These are phyloP conservation scores for Hypomesus transpacificus DNA, from an alignment of 2,113 vertebrate species.

Conservation along the genomic window DNA sequence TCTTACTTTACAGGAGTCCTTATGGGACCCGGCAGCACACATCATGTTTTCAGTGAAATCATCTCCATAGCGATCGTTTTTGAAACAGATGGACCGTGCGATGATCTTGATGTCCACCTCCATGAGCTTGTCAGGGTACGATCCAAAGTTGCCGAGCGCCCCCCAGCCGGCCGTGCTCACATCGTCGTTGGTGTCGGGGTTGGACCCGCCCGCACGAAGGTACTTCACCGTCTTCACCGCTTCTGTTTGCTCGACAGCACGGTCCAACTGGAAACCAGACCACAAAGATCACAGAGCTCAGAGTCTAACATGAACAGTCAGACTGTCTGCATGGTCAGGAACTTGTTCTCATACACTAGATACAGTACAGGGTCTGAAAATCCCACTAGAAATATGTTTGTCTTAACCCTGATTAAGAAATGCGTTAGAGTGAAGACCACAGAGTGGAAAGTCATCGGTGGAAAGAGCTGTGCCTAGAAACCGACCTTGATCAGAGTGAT, in stretches of 20 bases:
- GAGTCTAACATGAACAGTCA: too few species aligned
- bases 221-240: constrained; percentile 49
- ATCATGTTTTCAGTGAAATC: constrained; percentile 73
- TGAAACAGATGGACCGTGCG: constrained; percentile 22
- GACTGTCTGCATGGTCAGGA: too few species aligned
- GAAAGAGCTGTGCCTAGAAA: not conserved
- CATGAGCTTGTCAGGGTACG: constrained; percentile 62
- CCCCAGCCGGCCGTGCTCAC: constrained; percentile 74
- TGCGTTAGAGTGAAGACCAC: too few species aligned
- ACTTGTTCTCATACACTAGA: too few species aligned
- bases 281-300: not conserved
- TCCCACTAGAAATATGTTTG: too few species aligned
- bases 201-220: constrained; percentile 43
- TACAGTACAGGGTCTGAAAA: too few species aligned
- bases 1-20: constrained; percentile 73
- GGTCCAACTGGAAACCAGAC: constrained; percentile 56
- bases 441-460: not conserved
- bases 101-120: constrained; percentile 59
- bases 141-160: constrained; percentile 55
- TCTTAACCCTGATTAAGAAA: not conserved
- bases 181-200: constrained; percentile 18
- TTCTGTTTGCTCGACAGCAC: constrained; percentile 37
- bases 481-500: constrained; percentile 73
- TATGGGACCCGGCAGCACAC: constrained; percentile 49
- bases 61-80: constrained; percentile 61